phyloP scores from a whole-genome alignment of 2,888 invertebrate genomes.

The Boloria euphrosyne region DNA sequence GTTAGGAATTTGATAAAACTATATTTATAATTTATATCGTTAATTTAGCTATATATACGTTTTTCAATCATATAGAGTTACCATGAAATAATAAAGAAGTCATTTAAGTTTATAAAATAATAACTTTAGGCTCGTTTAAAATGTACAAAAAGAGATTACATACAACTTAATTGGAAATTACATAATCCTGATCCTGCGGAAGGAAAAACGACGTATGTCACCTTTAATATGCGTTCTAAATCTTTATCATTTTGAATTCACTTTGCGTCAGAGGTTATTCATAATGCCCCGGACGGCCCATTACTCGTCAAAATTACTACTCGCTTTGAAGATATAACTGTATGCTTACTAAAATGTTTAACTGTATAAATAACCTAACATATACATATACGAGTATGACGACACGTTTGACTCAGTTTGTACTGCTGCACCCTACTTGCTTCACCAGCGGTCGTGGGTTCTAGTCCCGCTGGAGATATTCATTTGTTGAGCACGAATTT shows the following conservation, averaged over 20 bases:
- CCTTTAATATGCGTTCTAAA: conserved; percentile 53
- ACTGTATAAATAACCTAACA: too few relatives aligned
- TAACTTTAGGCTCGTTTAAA: neutral
- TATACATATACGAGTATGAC: too few relatives aligned
- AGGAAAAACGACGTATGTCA: conserved; percentile 35
- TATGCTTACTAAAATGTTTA: conserved; percentile 63
- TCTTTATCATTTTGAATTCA: conserved; percentile 43
- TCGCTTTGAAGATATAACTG: conserved; percentile 65
- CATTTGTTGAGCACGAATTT: too few relatives aligned
- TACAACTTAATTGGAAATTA: conserved; percentile 8
- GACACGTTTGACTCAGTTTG: too few relatives aligned
- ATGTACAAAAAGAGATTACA: conserved; percentile 3
- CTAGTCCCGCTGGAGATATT: too few relatives aligned
- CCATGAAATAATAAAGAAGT: too few relatives aligned
- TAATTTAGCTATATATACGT: too few relatives aligned
- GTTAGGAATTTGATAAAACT: too few relatives aligned
- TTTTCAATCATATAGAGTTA: too few relatives aligned
- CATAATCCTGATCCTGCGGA: conserved; percentile 14
- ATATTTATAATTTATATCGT: too few relatives aligned
- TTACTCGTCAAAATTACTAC: conserved; percentile 75
- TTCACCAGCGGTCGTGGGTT: too few relatives aligned
- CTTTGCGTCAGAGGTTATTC: conserved; percentile 45
- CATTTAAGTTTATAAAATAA: neutral
- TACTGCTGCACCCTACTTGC: too few relatives aligned
- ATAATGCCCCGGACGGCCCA: conserved; percentile 67